phyloP scores from a whole-genome alignment of 2,888 invertebrate genomes.

The Pterostichus niger region DNA sequence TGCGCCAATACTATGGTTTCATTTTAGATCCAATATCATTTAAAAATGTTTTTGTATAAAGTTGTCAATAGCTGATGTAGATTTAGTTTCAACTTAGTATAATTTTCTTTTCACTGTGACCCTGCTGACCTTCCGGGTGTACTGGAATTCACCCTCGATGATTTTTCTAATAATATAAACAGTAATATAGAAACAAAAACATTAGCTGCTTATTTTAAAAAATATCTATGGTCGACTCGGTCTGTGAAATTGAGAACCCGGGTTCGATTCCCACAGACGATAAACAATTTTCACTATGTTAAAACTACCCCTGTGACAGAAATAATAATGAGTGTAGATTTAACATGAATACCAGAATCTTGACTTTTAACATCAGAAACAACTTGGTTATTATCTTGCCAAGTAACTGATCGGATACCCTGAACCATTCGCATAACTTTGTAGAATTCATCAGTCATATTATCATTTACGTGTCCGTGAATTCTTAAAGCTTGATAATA shows the following conservation, averaged over 20 bases:
- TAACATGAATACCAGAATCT: constrained; percentile 70
- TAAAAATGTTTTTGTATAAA: constrained; percentile 2
- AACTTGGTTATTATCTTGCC: constrained; percentile 78
- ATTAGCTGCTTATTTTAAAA: too few relatives aligned
- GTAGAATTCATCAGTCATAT: too few relatives aligned
- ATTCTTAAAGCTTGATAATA: too few relatives aligned
- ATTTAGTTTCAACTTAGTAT: constrained; percentile 48
- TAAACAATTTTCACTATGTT: too few relatives aligned
- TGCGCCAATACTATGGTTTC: constrained; percentile 42
- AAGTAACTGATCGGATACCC: too few relatives aligned
- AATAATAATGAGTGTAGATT: not conserved
- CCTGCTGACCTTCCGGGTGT: not conserved
- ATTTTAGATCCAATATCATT: constrained; percentile 24
- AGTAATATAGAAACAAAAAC: not conserved
- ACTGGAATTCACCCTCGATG: not conserved
- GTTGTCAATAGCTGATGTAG: constrained; percentile 23
- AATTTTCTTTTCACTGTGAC: constrained; percentile 54
- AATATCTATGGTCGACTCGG: too few relatives aligned
- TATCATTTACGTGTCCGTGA: too few relatives aligned
- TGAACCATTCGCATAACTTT: too few relatives aligned
- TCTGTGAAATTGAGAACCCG: too few relatives aligned
- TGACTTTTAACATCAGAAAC: constrained; percentile 67
- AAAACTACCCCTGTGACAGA: too few relatives aligned
- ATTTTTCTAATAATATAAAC: constrained; percentile 7
- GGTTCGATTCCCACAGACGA: too few relatives aligned